These are phyloP conservation scores for Athalia circularis DNA, from an alignment of 2,888 invertebrate genomes.

Conservation along the genomic window DNA sequence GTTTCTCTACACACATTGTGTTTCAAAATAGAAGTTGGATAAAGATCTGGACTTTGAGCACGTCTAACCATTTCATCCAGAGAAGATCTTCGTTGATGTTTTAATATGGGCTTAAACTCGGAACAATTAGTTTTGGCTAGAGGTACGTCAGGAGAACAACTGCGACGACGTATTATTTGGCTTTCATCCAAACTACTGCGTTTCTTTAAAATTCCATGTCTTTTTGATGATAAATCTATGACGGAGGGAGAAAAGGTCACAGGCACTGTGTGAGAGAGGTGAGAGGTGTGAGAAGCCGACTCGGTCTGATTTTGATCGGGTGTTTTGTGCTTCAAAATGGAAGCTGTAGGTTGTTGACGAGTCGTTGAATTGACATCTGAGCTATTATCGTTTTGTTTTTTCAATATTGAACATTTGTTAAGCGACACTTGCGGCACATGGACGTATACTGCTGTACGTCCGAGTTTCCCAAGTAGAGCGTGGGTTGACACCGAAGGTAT, in stretches of 20 bases:
- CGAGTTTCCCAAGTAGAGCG: conserved; percentile 33
- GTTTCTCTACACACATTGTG: conserved; percentile 81
- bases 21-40: conserved; percentile 82
- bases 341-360: conserved; percentile 73
- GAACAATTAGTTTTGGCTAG: conserved; percentile 77
- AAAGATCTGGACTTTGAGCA: conserved; percentile 80
- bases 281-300: conserved; percentile 53
- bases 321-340: conserved; percentile 78
- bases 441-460: conserved; percentile 18
- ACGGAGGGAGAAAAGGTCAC: conserved; percentile 89
- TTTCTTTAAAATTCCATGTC: conserved; percentile 89
- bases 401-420: conserved; percentile 61
- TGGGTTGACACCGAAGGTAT: conserved; percentile 34
- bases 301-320: conserved; percentile 74
- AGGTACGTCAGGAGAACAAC: conserved; percentile 83
- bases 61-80: conserved; percentile 81
- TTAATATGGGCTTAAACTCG: conserved; percentile 81
- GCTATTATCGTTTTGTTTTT: conserved; percentile 55
- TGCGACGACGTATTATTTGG: conserved; percentile 81
- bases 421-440: conserved; percentile 52
- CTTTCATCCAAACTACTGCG: conserved; percentile 89
- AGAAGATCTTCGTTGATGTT: conserved; percentile 82
- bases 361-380: conserved; percentile 36
- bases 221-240: conserved; percentile 81
- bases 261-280: conserved; percentile 77